Conservation (phyloP, 2,888 invertebrate species). For the Platypus cylindrus region DNA sequence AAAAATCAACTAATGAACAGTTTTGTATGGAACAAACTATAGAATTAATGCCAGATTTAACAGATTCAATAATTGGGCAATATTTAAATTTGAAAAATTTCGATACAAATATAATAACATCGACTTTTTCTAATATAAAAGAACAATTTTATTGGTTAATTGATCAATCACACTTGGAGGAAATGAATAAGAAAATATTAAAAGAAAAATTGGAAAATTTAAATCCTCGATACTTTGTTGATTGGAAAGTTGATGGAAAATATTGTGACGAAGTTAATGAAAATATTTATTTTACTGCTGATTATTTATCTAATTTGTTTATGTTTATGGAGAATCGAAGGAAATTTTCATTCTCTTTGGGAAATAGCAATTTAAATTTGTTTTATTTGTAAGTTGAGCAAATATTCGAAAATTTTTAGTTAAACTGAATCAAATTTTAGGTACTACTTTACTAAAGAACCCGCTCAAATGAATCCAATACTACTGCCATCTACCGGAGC, state of each 20-base stretch:
- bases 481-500: too few relatives aligned
- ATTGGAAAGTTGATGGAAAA: neutral
- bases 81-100: neutral
- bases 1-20: slow-evolving; percentile 1
- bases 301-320: slow-evolving; percentile 4
- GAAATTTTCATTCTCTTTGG: neutral
- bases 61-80: slow-evolving; percentile 3
- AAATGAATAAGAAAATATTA: slow-evolving; percentile 1
- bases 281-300: neutral
- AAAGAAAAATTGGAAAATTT: slow-evolving; percentile 2
- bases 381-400: slow-evolving; percentile 5
- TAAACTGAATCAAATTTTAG: too few relatives aligned
- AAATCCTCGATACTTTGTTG: neutral
- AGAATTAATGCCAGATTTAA: slow-evolving; percentile 7
- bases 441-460: too few relatives aligned
- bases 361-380: neutral
- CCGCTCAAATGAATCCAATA: too few relatives aligned
- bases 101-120: neutral
- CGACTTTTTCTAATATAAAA: slow-evolving; percentile 1
- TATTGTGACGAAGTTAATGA: neutral
- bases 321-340: slow-evolving; percentile 5
- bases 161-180: slow-evolving; percentile 4
- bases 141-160: slow-evolving; percentile 2
- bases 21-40: slow-evolving; percentile 6
- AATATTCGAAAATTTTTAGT: too few relatives aligned